These are phyloP conservation scores for Bos indicus DNA, from an alignment of 2,113 vertebrate genomes.

Conservation along the genomic window DNA sequence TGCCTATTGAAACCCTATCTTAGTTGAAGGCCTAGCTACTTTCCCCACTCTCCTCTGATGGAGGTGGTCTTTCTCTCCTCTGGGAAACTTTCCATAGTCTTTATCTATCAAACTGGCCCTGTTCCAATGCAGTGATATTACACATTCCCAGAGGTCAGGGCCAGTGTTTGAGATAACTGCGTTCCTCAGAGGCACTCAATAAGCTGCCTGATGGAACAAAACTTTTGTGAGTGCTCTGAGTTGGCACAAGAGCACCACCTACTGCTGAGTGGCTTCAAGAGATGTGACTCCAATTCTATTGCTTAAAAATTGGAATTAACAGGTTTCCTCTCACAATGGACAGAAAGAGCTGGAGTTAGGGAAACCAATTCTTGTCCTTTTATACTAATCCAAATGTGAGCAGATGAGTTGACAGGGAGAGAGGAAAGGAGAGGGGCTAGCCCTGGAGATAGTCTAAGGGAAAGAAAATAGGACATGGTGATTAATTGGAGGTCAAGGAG, in stretches of 20 bases:
- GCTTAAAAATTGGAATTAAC: not conserved
- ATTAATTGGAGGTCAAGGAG: no score
- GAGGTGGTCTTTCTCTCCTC: not conserved
- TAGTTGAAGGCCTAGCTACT: not conserved
- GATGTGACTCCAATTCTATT: not conserved
- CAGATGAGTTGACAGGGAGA: not conserved
- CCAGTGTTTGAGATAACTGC: not conserved
- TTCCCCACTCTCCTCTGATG: not conserved
- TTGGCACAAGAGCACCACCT: slow-evolving; percentile 68
- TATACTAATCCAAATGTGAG: not conserved
- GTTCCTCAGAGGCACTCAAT: not conserved
- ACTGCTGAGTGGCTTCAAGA: slow-evolving; percentile 9
- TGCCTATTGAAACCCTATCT: not conserved
- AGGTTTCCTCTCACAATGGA: not conserved
- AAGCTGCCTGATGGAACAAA: not conserved
- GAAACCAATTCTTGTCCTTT: not conserved
- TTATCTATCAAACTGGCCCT: not conserved
- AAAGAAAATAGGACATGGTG: not conserved
- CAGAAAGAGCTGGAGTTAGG: not conserved
- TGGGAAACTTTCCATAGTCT: not conserved
- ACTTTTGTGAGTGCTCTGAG: not conserved
- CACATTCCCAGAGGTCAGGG: not conserved
- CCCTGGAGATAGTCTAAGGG: not conserved
- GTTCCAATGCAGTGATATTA: not conserved
- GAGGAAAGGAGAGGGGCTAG: not conserved